phyloP scores from a whole-genome alignment of 1,140 invertebrate genomes.

The Homarus americanus region DNA sequence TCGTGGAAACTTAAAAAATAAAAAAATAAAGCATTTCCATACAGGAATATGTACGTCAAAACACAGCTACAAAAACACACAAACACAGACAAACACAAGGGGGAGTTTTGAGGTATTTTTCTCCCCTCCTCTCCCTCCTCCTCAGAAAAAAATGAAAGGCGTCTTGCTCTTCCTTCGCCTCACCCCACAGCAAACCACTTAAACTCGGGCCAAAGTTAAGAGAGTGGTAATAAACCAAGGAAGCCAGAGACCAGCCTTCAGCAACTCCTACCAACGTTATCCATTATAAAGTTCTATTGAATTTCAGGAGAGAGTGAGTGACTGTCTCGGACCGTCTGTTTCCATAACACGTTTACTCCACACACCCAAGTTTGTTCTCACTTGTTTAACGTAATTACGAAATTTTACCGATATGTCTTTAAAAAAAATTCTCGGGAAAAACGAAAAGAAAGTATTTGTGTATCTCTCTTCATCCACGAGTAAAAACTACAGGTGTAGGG shows the following conservation, averaged over 20 bases:
- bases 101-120: not conserved
- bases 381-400: too few species aligned
- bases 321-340: not conserved
- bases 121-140: not conserved
- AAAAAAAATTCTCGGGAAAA: too few species aligned
- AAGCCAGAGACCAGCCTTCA: constrained; percentile 1
- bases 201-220: constrained; percentile 21
- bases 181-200: constrained; percentile 4
- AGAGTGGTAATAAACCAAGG: constrained; percentile 10
- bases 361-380: not conserved
- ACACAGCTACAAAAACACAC: constrained; percentile 3
- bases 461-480: too few species aligned
- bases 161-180: not conserved
- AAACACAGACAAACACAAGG: not conserved
- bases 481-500: too few species aligned
- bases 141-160: not conserved
- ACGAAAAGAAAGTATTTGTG: too few species aligned
- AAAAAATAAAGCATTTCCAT: not conserved
- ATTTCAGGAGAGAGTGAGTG: not conserved
- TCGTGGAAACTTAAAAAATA: not conserved
- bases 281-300: not conserved
- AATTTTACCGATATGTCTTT: too few species aligned
- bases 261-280: not conserved
- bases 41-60: not conserved
- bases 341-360: not conserved